A percentile compares a stretch with the other conserved stretches of the same genome.
Conservation (phyloP, 2,113 vertebrate genomes). For the Circaetus cinerascens region DNA sequence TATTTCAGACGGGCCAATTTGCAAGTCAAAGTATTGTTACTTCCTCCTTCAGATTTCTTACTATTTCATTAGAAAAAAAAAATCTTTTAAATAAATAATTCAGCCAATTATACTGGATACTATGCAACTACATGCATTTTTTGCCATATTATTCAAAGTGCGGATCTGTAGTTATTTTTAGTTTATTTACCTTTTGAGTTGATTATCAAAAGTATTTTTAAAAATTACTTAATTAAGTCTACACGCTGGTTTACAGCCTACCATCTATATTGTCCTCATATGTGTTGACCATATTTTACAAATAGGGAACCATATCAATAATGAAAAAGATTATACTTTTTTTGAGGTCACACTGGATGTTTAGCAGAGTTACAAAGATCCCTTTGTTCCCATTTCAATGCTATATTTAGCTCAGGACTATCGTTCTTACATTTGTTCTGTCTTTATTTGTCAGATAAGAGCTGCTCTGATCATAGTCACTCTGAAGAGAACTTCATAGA, state of each 20-base stretch:
- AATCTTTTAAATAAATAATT: neutral
- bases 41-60: neutral
- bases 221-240: neutral
- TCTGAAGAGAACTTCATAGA: neutral
- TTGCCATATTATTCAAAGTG: neutral
- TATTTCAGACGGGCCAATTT: neutral
- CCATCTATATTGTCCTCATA: neutral
- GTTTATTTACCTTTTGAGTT: neutral
- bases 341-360: neutral
- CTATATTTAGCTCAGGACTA: neutral
- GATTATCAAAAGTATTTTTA: neutral
- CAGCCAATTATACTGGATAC: neutral
- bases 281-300: neutral
- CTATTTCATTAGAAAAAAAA: neutral
- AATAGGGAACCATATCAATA: neutral
- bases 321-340: neutral
- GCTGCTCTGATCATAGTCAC: neutral
- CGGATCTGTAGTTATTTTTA: neutral
- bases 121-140: neutral
- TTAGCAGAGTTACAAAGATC: neutral
- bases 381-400: neutral
- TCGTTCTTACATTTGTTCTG: neutral
- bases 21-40: neutral
- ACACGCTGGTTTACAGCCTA: neutral
- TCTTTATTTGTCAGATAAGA: neutral